Evolutionary conservation across 2,797 vertebrate genomes (phyloP), one percentile per base, ranked within the genome.

Genomic region (Poeciliopsis gracilis): DNA sequence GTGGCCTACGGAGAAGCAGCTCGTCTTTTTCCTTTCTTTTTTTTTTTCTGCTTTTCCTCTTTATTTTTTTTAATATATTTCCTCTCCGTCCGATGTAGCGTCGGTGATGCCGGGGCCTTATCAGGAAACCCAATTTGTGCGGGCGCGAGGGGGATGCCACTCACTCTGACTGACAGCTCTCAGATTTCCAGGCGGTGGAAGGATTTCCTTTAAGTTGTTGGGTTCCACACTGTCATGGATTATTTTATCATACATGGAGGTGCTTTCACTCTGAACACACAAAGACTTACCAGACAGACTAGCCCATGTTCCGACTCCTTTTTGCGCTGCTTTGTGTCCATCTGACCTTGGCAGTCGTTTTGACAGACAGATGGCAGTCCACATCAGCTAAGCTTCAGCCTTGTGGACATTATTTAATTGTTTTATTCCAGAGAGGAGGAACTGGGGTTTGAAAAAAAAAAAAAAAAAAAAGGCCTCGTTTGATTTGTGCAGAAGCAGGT

Each of bases 151-250:
- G 82, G n/a, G 90, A 87, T 94, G 95, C 90, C 94, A 94, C 86
- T 95, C 94, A 95, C 30, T 0, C 47, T 94, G 95, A 95, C 82
- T 94, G 94, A 95, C 95, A 95, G 93, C 94, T 94, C 94, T 95
- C 93, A 93, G 91, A 90, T 92, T 93, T 89, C 78, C 89, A 49
- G 75, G 91, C 84, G 79, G 89, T 82, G 86, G 69, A 76, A 91
- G 90, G 93, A 94, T 95, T 93, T 94, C 91, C 90, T 94, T 92
- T 89, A 86, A 89, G 86, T 91, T 93, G 85, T 90, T 90, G 61
- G 90, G 87, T 89, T 89, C 51, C 15, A 45, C 70, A 55, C 79
- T 82, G 69, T 77, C 73, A 18, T 75, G 91, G 90, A 90, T 90
- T 90, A 88, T 88, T 85, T 79, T 46, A 76, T 75, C 66, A 36